These are phyloP conservation scores for Archaeoteleia sp. DNA, from an alignment of 2,888 invertebrate species.

Conservation along the genomic window DNA sequence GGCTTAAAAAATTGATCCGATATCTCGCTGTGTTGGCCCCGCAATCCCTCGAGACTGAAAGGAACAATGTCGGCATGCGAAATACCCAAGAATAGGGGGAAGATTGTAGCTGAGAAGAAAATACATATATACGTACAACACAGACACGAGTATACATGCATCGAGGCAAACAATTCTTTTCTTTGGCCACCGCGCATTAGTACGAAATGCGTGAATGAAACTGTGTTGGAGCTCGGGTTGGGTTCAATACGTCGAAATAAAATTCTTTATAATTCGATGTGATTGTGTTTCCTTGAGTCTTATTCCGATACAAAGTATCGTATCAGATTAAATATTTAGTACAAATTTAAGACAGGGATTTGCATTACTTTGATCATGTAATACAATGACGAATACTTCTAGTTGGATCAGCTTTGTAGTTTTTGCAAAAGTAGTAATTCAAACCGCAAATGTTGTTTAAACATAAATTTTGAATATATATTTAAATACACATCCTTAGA, in stretches of 20 bases:
- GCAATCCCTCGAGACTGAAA: constrained; percentile 70
- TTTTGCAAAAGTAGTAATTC: too few species aligned
- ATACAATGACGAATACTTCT: too few species aligned
- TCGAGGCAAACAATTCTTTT: constrained; percentile 44
- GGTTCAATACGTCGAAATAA: constrained; percentile 38
- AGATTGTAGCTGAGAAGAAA: constrained; percentile 46
- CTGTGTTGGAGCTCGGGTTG: constrained; percentile 23
- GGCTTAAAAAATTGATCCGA: constrained; percentile 76
- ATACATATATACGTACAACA: constrained; percentile 20
- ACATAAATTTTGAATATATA: too few species aligned
- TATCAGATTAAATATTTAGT: too few species aligned
- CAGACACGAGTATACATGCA: constrained; percentile 15
- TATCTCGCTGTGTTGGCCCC: constrained; percentile 73
- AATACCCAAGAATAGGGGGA: constrained; percentile 58
- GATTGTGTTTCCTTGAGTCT: constrained; percentile 19
- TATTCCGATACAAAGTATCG: too few species aligned
- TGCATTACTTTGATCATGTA: too few species aligned
- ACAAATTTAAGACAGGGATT: too few species aligned
- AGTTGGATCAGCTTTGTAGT: too few species aligned
- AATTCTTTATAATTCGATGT: constrained; percentile 9
- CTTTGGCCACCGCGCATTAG: constrained; percentile 27
- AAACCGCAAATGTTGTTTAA: too few species aligned
- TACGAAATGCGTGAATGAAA: constrained; percentile 20
- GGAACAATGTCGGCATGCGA: constrained; percentile 71
- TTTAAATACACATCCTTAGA: too few species aligned